Base-by-base conservation (phyloP, 1,140 invertebrate genomes). In the Zaprionus gabonicus region DNA sequence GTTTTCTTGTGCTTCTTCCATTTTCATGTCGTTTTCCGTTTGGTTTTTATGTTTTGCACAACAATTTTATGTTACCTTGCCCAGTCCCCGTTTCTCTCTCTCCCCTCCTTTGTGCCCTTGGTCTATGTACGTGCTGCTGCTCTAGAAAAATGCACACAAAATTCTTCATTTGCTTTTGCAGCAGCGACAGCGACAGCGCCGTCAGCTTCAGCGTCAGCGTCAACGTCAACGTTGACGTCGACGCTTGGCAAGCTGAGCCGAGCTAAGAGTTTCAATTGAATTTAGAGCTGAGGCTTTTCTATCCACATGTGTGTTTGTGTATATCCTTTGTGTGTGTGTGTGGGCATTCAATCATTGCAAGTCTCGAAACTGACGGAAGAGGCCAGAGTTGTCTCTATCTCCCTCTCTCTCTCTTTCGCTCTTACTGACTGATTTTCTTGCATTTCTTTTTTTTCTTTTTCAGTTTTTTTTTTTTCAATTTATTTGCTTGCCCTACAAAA, bases 401-500 rank as follows among this genome's bases (percentile, higher is more conserved):
- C 5, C n/a, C 20, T 55, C 34, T 9, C 49, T 34, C 31, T n/a
- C 38, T 44, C 28, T 44, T 12, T 7, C 49, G 6, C 25, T 9
- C 23, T 27, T 34, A 71, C 81, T 77, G 65, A 80, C 68, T 83
- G 82, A 85, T 80, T 78, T 69, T 49, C 74, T 71, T 63, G 63
- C 71, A 66, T 60, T 55, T 55, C 36, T 60, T 71, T 68, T 38
- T 20, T 44, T n/a, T 56, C 25, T 27, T 23, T 58, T 53, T 64
- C 57, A 34, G 31, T 34, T 34, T 71, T 71, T 75, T 71, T 75
- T 70, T 75, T 83, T 78, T 70, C 71, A 87, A 87, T 87, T 88
- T 87, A 88, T 87, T 88, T 88, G 78, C 84, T 90, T 88, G 84
- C 81, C 79, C 69, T 70, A 87, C 68, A 88, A 83, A 86, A 80